A percentile compares a stretch with the other conserved stretches of the same genome.
Evolutionary conservation across 2,888 invertebrate genomes (phyloP).

Genomic region (Lochmaea crataegi): DNA sequence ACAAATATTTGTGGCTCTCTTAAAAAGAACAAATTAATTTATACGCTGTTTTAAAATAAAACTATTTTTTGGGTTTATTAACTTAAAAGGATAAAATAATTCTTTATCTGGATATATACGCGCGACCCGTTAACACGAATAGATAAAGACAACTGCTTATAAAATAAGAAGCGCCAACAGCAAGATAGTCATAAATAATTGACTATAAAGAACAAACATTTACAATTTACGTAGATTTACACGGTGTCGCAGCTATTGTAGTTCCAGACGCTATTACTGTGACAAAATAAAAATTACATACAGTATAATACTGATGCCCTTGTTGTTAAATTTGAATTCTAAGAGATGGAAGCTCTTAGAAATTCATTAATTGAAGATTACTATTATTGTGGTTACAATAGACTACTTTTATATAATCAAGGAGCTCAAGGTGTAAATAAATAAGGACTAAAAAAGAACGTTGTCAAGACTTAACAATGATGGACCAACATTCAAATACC

Average conservation of each 20-base stretch:
- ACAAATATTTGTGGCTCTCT: too few relatives aligned
- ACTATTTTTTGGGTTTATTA: not conserved
- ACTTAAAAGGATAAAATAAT: not conserved
- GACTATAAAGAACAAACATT: not conserved
- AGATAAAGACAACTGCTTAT: not conserved
- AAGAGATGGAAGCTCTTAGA: not conserved
- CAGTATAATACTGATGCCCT: not conserved
- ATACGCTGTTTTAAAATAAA: not conserved
- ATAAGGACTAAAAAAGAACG: too few relatives aligned
- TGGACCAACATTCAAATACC: too few relatives aligned
- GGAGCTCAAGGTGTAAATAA: too few relatives aligned
- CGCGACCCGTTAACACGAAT: not conserved
- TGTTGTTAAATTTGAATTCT: not conserved
- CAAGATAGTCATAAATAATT: conserved; percentile 4
- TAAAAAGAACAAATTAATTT: too few relatives aligned
- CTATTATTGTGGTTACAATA: too few relatives aligned
- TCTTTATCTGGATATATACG: not conserved
- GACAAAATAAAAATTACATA: too few relatives aligned
- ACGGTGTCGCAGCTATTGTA: not conserved
- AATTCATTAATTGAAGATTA: not conserved
- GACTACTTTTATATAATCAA: too few relatives aligned
- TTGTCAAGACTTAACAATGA: too few relatives aligned
- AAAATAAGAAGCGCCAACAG: not conserved
- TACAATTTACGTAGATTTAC: not conserved
- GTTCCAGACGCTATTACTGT: not conserved